Evolutionary conservation across 2,888 invertebrate species (phyloP), one percentile per base, ranked within the genome.

Genomic region (Erannis defoliaria): DNA sequence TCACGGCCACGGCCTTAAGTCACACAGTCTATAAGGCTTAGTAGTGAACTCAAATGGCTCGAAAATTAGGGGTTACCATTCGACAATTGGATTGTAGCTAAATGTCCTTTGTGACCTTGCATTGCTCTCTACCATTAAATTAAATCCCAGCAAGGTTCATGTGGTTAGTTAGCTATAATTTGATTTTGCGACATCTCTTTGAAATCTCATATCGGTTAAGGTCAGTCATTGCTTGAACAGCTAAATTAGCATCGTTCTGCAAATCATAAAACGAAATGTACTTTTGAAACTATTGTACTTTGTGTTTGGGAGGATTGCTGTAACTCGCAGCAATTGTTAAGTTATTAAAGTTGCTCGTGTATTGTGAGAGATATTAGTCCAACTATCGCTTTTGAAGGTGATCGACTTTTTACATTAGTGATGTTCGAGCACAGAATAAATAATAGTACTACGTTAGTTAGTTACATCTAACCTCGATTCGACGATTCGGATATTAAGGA

Each of bases 181-280:
- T 43, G 35, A 37, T 45, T 37, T 60, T 54, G 23, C 59, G 40
- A 49, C 42, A 49, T 21, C 21, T 18, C 35, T 42, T 42, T 51
- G 35, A 55, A 61, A 50, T 43, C 10, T 10, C 29, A 61, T 31
- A 55, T 46, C 37, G 61, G 61, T 55, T 43, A 61, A 61, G 61
- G 61, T 61, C 61, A 50, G 26, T 14, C 33, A 38, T 8, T 29
- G 45, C 45, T 48, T 18, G 33, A 10, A 40, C 19, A 19, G 12
- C 14, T 10, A 43, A 42, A 59, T 60, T 60, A 61, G 45, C 55
- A 51, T 12, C 16, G 31, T 31, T 43, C 31, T 16, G 55, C 12
- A 18, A 60, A 60, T 55, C 16, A 43, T 8, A 21, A 45, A 37
- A 18, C 50, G 3, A 50, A 55, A 55, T 51, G 26, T 49, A 55